Percentiles rank a stretch among this genome's conserved stretches.
phyloP scores from a whole-genome alignment of 2,888 invertebrate species.

The Netelia fuscicornis region DNA sequence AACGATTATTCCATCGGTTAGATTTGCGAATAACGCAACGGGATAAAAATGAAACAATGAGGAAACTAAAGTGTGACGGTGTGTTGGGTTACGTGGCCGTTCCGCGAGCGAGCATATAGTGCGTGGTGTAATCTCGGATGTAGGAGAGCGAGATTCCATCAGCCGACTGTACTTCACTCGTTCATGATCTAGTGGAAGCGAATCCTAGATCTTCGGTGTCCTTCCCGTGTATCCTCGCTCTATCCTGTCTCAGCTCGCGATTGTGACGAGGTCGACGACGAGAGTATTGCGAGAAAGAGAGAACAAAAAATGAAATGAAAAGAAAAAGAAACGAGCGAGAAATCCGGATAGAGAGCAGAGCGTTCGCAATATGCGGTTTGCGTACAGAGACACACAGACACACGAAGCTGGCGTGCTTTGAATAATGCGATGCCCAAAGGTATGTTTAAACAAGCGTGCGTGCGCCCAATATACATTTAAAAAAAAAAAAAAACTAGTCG shows the following conservation, averaged over 20 bases:
- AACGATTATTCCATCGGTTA: constrained; percentile 44
- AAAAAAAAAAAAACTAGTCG: constrained; percentile 44
- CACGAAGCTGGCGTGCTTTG: constrained; percentile 82
- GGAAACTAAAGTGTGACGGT: constrained; percentile 44
- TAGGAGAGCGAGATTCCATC: constrained; percentile 70
- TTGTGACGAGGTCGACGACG: constrained; percentile 67
- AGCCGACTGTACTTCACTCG: constrained; percentile 74
- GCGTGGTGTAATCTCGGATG: constrained; percentile 69
- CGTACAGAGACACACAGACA: constrained; percentile 71
- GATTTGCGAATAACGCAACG: constrained; percentile 51
- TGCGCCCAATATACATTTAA: constrained; percentile 76
- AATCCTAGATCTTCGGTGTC: constrained; percentile 75
- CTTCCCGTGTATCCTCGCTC: constrained; percentile 75
- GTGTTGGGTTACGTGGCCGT: constrained; percentile 64
- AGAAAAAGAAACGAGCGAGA: constrained; percentile 26
- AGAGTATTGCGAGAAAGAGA: constrained; percentile 65
- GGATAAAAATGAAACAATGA: constrained; percentile 34
- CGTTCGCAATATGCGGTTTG: constrained; percentile 81
- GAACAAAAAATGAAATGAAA: constrained; percentile 27
- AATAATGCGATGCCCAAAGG: constrained; percentile 80
- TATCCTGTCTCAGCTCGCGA: constrained; percentile 59
- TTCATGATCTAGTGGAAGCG: constrained; percentile 75
- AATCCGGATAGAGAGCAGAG: constrained; percentile 79
- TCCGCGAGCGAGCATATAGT: constrained; percentile 75
- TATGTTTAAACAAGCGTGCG: constrained; percentile 80